A percentile compares a stretch with the other conserved stretches of the same genome.
Conservation (phyloP, 1,140 invertebrate species). For the Solen grandis region DNA sequence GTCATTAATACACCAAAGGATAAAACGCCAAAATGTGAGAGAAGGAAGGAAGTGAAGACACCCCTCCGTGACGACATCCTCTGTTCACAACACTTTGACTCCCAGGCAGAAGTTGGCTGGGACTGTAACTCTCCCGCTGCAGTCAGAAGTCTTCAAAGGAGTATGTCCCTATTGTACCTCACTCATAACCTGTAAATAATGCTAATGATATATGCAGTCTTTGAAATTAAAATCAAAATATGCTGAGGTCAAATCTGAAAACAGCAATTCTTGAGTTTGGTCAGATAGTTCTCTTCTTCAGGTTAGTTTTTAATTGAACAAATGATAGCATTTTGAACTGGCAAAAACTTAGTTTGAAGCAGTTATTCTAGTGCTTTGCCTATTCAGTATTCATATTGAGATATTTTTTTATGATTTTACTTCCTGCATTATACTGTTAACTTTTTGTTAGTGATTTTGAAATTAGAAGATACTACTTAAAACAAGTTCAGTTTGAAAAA, state of each 20-base stretch:
- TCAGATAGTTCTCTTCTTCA: neutral
- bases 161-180: neutral
- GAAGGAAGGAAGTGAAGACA: neutral
- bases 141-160: slow-evolving; percentile 24
- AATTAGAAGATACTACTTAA: too few relatives aligned
- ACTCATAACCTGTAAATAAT: neutral
- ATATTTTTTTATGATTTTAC: too few relatives aligned
- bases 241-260: neutral
- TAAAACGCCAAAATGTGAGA: neutral
- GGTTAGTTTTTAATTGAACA: neutral
- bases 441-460: too few relatives aligned
- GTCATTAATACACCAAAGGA: neutral
- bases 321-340: neutral
- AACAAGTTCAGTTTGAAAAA: too few relatives aligned
- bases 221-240: neutral
- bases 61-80: slow-evolving; percentile 39
- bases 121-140: slow-evolving; percentile 50
- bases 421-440: too few relatives aligned
- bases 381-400: too few relatives aligned
- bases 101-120: slow-evolving; percentile 47
- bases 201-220: neutral
- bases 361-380: too few relatives aligned
- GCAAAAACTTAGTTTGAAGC: neutral
- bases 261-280: neutral
- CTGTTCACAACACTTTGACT: slow-evolving; percentile 52